phyloP scores from a whole-genome alignment of 2,888 invertebrate species.

The Fabriciana adippe region DNA sequence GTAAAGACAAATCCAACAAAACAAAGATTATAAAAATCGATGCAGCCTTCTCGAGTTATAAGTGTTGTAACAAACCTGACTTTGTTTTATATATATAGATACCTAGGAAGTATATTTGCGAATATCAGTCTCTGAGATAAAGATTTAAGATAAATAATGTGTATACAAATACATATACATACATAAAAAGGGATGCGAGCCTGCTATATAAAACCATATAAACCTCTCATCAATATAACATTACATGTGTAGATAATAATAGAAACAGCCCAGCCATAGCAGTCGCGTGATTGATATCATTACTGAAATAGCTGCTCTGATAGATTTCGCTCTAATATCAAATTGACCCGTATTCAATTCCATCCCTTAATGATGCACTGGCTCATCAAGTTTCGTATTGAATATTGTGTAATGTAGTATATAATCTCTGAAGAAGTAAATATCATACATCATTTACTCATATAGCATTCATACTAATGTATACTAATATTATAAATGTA shows the following conservation, averaged over 20 bases:
- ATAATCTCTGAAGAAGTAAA: not conserved
- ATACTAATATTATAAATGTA: too few relatives aligned
- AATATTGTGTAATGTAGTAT: constrained; percentile 9
- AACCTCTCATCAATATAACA: not conserved
- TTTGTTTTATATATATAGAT: too few relatives aligned
- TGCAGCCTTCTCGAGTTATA: too few relatives aligned
- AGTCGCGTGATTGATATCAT: constrained; percentile 28
- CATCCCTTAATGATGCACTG: constrained; percentile 26
- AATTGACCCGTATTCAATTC: constrained; percentile 29
- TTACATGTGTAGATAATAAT: constrained; percentile 12
- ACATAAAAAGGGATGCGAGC: not conserved
- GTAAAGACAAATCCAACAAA: too few relatives aligned
- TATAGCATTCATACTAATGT: not conserved
- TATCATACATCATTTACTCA: not conserved
- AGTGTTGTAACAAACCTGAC: too few relatives aligned
- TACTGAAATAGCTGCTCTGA: constrained; percentile 27
- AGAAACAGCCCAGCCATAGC: constrained; percentile 19
- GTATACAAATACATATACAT: not conserved
- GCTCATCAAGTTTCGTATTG: constrained; percentile 22
- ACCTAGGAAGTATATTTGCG: too few relatives aligned
- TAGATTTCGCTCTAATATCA: constrained; percentile 29
- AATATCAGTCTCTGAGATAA: too few relatives aligned
- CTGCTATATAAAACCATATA: too few relatives aligned
- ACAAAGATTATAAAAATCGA: too few relatives aligned
- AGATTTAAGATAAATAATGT: not conserved